Evolutionary conservation across 1,140 invertebrate species (phyloP).

Genomic region (Campoletis sonorensis): DNA sequence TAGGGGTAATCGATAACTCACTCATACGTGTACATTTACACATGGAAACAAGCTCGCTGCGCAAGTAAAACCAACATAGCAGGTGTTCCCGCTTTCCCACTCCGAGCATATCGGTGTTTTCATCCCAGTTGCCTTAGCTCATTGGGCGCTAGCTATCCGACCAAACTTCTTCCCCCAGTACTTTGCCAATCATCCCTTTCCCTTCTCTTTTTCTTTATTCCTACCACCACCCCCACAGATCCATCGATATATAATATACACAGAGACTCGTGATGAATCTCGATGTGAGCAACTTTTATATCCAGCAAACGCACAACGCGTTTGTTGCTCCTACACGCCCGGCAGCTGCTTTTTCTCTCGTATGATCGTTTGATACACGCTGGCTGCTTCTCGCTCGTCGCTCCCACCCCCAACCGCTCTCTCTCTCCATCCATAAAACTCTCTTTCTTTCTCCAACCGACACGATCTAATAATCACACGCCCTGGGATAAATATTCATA

Average conservation of each 20-base stretch:
- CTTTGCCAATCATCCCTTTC: background rate
- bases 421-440: conserved; percentile 30
- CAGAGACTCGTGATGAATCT: conserved; percentile 30
- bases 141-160: conserved; percentile 67
- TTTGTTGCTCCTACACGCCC: conserved; percentile 37
- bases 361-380: conserved; percentile 45
- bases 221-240: conserved; percentile 39
- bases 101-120: conserved; percentile 7
- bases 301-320: conserved; percentile 35
- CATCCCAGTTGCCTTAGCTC: conserved; percentile 60
- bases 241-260: conserved; percentile 49
- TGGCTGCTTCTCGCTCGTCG: conserved; percentile 11
- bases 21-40: conserved; percentile 67
- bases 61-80: background rate
- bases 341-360: conserved; percentile 36
- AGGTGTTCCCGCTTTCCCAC: conserved; percentile 58
- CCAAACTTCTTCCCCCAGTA: conserved; percentile 52
- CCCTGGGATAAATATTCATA: background rate
- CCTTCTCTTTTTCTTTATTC: background rate
- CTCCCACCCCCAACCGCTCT: conserved; percentile 21
- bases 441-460: background rate
- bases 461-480: conserved; percentile 39
- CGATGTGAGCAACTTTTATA: conserved; percentile 41
- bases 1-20: conserved; percentile 73
- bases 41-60: too few species aligned